phyloP scores from a whole-genome alignment of 2,797 vertebrate species.

The Lagorchestes hirsutus region DNA sequence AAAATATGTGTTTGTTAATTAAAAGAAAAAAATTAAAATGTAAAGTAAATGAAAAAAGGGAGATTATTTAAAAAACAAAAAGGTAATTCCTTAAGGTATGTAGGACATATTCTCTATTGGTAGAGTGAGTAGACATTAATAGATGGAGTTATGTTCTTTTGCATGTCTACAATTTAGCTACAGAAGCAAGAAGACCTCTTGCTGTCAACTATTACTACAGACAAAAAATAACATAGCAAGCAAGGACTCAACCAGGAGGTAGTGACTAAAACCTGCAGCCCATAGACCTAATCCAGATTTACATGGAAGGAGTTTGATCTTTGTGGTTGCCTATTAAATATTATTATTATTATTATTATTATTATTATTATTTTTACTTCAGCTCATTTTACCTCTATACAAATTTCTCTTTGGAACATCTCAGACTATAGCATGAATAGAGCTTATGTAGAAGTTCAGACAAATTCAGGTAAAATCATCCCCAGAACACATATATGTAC shows the following conservation, averaged over 20 bases:
- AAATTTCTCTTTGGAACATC: neutral
- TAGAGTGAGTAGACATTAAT: neutral
- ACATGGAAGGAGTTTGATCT: neutral
- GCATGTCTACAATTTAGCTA: neutral
- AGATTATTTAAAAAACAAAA: neutral
- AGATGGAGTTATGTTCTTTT: neutral
- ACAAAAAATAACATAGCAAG: neutral
- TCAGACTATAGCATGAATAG: neutral
- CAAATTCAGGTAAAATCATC: neutral
- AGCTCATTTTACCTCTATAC: neutral
- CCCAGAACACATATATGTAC: neutral
- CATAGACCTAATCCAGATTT: neutral
- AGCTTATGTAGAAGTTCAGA: neutral
- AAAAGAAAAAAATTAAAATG: neutral
- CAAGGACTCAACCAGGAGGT: neutral
- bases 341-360: too few species aligned
- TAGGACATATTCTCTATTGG: neutral
- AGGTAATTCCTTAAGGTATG: neutral
- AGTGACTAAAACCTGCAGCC: neutral
- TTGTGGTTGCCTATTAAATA: neutral
- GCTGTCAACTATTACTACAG: neutral
- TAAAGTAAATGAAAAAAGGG: neutral
- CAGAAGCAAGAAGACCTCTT: neutral
- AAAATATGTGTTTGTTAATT: neutral
- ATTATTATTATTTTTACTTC: too few species aligned